A percentile compares a stretch with the other conserved stretches of the same genome.
phyloP scores from a whole-genome alignment of 2,113 vertebrate species.

The Psammodynastes pulverulentus region DNA sequence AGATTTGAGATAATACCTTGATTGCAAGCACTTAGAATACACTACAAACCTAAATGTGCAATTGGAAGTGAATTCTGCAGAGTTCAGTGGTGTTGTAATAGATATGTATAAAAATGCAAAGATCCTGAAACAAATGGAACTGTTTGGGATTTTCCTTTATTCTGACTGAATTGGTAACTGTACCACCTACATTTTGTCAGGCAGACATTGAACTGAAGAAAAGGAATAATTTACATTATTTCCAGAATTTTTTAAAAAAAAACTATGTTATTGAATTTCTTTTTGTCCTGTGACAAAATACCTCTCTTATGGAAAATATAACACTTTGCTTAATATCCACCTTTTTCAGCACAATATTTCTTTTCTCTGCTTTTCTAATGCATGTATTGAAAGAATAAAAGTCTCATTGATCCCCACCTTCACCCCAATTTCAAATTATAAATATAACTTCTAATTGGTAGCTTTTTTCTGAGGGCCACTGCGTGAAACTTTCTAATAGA shows the following conservation, averaged over 20 bases:
- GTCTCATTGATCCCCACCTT: neutral
- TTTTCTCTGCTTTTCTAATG: neutral
- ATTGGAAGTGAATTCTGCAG: neutral
- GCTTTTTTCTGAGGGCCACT: neutral
- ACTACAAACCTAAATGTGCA: neutral
- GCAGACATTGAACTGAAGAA: neutral
- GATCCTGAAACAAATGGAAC: neutral
- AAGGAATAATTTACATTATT: neutral
- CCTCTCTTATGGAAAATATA: neutral
- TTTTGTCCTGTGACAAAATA: neutral
- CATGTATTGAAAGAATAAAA: neutral
- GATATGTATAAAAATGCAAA: conserved; percentile 16
- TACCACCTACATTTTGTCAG: neutral
- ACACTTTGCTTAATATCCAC: neutral
- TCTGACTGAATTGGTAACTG: neutral
- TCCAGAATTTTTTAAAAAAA: neutral
- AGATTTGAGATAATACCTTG: neutral
- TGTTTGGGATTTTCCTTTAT: neutral
- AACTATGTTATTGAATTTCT: neutral
- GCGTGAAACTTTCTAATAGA: neutral
- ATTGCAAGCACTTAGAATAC: neutral
- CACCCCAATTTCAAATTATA: neutral
- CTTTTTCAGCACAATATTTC: neutral
- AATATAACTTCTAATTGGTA: neutral
- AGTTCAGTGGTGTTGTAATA: neutral